Evolutionary conservation across 2,888 invertebrate species (phyloP), one percentile per base, ranked within the genome.

Genomic region (Steromphala cineraria): DNA sequence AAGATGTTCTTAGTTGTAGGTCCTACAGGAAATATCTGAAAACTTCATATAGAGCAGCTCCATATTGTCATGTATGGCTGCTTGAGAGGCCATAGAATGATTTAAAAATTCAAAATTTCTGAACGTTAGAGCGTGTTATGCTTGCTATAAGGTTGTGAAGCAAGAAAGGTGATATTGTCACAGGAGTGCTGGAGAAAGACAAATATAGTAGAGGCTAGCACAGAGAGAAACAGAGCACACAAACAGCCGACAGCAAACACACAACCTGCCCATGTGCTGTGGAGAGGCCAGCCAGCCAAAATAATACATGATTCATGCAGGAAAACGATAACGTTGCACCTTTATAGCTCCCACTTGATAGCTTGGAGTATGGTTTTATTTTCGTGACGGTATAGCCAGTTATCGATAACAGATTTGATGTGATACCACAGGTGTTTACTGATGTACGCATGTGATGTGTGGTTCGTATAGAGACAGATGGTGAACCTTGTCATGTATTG

Each of bases 121-220:
- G 46, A 46, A 13, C 46, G 13, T 46, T 13, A 1, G 46, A 46
- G 46, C 5, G 28, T 62, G 28, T 24, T 62, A 4, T 24, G 71
- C 71, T 17, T 15, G 71, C 28, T 71, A 17, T 36, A n/a, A 40
- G 71, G 28, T 71, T 71, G 71, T 71, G 19, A 71, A 36, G 36
- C 31, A 71, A 71, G 40, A 71, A 71, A 71, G 36, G 36, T 36
- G 71, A 71, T 71, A 31, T 40, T 71, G 71, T 71, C 40, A 40
- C 71, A 36, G 36, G 36, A 71, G 36, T 40, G 71, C 17, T 71
- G 40, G 36, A 40, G 71, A 40, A 71, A 71, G 31, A 71, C 71
- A 71, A 71, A 71, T 40, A 71, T 71, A 40, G 40, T 71, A 36
- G 71, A 71, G 71, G 40, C 40, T 40, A 71, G 71, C 71, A 71